Conservation (phyloP, 2,888 invertebrate species). For the Plagiodera versicolora region DNA sequence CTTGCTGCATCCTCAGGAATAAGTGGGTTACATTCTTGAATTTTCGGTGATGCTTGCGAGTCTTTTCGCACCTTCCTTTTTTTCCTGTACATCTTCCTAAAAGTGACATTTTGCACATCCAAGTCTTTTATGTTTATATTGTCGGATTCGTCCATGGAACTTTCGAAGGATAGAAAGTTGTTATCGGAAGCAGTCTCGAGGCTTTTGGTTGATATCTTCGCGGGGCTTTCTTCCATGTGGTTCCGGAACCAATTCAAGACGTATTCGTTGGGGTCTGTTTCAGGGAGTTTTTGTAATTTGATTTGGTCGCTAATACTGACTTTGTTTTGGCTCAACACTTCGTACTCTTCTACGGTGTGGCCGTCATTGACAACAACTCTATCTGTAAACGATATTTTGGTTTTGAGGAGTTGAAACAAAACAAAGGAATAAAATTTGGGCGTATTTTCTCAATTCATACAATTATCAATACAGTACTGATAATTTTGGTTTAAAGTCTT, state of each 20-base stretch:
- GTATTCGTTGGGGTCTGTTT: slow-evolving; percentile 46
- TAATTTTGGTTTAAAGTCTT: too few relatives aligned
- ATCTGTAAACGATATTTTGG: slow-evolving; percentile 55
- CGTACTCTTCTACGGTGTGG: slow-evolving; percentile 63
- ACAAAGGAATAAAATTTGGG: too few relatives aligned
- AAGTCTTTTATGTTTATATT: slow-evolving; percentile 30
- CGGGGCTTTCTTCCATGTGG: slow-evolving; percentile 27
- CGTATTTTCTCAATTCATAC: too few relatives aligned
- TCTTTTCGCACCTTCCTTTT: slow-evolving; percentile 31
- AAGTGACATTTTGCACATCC: slow-evolving; percentile 34
- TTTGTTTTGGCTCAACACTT: slow-evolving; percentile 48
- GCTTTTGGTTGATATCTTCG: slow-evolving; percentile 13
- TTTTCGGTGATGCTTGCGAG: background rate
- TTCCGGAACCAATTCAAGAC: slow-evolving; percentile 50
- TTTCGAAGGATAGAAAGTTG: slow-evolving; percentile 32
- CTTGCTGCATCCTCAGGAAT: background rate
- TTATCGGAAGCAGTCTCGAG: slow-evolving; percentile 19
- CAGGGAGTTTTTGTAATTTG: slow-evolving; percentile 39
- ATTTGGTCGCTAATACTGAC: slow-evolving; percentile 34
- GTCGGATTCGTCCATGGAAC: slow-evolving; percentile 42
- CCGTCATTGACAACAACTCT: slow-evolving; percentile 66
- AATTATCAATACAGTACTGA: too few relatives aligned
- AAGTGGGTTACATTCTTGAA: background rate
- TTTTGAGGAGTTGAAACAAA: too few relatives aligned
- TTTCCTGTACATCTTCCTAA: slow-evolving; percentile 40